A percentile compares a stretch with the other conserved stretches of the same genome.
Evolutionary conservation across 2,797 vertebrate genomes (phyloP).

Genomic region (Taenioides sp.): DNA sequence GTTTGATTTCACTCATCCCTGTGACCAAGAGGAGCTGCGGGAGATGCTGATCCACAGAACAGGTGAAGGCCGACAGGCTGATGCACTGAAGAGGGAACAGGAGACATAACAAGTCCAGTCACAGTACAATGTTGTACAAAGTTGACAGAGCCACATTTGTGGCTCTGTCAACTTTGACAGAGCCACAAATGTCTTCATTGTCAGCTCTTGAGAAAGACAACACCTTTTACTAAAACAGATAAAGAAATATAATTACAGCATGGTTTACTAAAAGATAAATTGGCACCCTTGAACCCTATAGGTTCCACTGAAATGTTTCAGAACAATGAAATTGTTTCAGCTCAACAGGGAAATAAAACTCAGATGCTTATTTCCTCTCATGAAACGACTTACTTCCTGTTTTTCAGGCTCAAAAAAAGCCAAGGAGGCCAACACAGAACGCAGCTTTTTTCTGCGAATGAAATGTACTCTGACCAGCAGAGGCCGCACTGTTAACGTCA

Average conservation of each 20-base stretch:
- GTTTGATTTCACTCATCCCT: conserved; percentile 97
- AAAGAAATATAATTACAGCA: background rate
- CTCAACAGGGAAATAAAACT: background rate
- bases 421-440: conserved; percentile 87
- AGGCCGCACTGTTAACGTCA: conserved; percentile 97
- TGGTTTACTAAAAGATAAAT: background rate
- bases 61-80: conserved; percentile 74
- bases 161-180: no score
- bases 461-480: conserved; percentile 97
- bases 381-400: conserved; percentile 18
- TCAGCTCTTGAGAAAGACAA: background rate
- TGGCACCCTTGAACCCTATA: background rate
- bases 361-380: conserved; percentile 11
- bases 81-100: no score
- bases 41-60: conserved; percentile 94
- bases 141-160: background rate
- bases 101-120: no score
- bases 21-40: conserved; percentile 96
- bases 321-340: background rate
- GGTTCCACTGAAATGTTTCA: background rate
- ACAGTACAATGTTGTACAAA: no score
- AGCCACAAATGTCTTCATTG: background rate
- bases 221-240: background rate
- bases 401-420: conserved; percentile 89
- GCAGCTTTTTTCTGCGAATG: conserved; percentile 95